Base-by-base conservation (phyloP, 2,888 invertebrate species). In the Enchytraeus crypticus region DNA sequence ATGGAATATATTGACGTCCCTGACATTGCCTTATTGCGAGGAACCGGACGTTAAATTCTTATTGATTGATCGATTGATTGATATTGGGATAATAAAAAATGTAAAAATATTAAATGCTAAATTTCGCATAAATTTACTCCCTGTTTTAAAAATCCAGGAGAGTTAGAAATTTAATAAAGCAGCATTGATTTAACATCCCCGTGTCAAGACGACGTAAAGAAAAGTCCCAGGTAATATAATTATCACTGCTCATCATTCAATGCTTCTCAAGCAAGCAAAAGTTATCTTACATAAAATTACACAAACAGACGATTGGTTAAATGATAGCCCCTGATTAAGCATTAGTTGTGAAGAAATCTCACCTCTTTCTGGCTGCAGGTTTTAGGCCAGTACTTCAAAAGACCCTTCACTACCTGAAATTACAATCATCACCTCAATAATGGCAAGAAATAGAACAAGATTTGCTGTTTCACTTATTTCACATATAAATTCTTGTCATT, bases 361-460 rank as follows among this genome's bases (percentile, higher is more conserved):
- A 84, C 84, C 83, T 98, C 97, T 80, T 98, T 98, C 60, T 95
- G 95, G 74, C 93, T 93, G 82, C 95, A 93, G 34, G 95, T 95
- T 82, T 96, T 97, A 70, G 97, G 97, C 96, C 96, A 97, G 82
- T 90, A 95, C 81, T 96, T 96, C 74, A 97, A 84, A 77, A 97
- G 83, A 71, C 91, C 90, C 78, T 88, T 87, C 74, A 97, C 90
- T 69, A 96, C 81, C 76, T 80, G 46, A 26, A n/a, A 49, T 21
- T 21, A 26, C 23, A n/a, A 57, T 14, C 30, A 14, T n/a, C 30
- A 11, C 11, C 4, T 5, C n/a, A 46, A 14, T 3, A 3, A 56
- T 26, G 18, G 4, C 43, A 43, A 11, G 11, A 43, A 43, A 43
- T 43, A 43, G 43, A 43, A 43, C 14, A 11, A 43, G n/a, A 43